phyloP scores from a whole-genome alignment of 2,888 invertebrate species.

The Harpalus rubripes region DNA sequence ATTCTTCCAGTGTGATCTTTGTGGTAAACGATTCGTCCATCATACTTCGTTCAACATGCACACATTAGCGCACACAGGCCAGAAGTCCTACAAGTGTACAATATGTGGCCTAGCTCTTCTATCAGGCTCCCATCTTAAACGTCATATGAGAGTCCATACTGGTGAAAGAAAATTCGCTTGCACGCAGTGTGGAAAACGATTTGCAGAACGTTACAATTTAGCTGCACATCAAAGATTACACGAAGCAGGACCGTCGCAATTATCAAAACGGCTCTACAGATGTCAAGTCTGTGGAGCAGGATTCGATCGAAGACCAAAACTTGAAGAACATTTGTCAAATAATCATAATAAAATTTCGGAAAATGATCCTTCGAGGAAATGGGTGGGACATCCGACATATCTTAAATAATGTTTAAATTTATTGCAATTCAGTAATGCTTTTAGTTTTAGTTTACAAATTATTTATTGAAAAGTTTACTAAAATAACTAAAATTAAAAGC shows the following conservation, averaged over 20 bases:
- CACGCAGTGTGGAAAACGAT: conserved; percentile 80
- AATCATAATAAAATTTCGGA: conserved; percentile 72
- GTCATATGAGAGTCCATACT: conserved; percentile 84
- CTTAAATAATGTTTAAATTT: conserved; percentile 54
- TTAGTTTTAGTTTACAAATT: conserved; percentile 28
- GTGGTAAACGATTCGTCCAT: conserved; percentile 79
- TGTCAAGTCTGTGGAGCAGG: conserved; percentile 73
- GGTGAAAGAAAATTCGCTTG: conserved; percentile 83
- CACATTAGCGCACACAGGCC: conserved; percentile 82
- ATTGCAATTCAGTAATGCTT: conserved; percentile 30
- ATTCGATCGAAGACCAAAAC: conserved; percentile 73
- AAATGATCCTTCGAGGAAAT: conserved; percentile 69
- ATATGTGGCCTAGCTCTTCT: conserved; percentile 82
- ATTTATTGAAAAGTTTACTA: conserved; percentile 21
- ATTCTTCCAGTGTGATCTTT: conserved; percentile 74
- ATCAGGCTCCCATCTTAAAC: conserved; percentile 84
- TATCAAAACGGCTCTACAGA: conserved; percentile 66
- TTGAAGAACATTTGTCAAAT: conserved; percentile 73
- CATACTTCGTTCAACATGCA: conserved; percentile 86
- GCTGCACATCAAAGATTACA: conserved; percentile 73
- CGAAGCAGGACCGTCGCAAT: conserved; percentile 62
- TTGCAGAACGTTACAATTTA: conserved; percentile 80
- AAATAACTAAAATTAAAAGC: conserved; percentile 33
- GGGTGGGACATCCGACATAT: conserved; percentile 68
- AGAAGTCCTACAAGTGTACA: conserved; percentile 81